phyloP scores from a whole-genome alignment of 2,113 vertebrate genomes.

The Cromileptes altivelis region DNA sequence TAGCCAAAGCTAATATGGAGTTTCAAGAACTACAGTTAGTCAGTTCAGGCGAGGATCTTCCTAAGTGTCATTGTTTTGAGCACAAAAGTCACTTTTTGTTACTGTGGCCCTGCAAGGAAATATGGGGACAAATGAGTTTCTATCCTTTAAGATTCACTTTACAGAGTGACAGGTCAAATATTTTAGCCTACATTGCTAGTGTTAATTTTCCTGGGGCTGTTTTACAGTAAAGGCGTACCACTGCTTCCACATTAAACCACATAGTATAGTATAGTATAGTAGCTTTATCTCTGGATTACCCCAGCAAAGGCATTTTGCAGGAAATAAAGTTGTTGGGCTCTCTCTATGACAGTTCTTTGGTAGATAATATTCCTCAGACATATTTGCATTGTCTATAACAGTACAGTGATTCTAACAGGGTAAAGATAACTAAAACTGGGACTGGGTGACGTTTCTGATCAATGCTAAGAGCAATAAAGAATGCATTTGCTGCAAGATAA shows the following conservation, averaged over 20 bases:
- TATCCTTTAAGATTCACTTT: neutral
- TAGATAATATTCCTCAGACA: no score
- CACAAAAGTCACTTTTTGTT: neutral
- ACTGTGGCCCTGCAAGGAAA: neutral
- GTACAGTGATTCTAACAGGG: neutral
- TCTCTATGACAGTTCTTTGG: neutral
- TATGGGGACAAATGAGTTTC: neutral
- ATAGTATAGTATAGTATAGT: no score
- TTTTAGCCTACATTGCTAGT: neutral
- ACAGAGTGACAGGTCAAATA: neutral
- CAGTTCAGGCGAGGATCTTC: neutral
- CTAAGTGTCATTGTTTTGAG: neutral
- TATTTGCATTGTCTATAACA: neutral
- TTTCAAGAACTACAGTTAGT: neutral
- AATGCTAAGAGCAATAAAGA: neutral
- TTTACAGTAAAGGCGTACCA: neutral
- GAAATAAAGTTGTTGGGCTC: neutral
- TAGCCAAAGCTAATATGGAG: neutral
- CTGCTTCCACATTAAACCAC: neutral
- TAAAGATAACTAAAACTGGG: neutral
- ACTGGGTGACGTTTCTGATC: neutral
- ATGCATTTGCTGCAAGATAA: neutral
- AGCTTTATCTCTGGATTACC: no score
- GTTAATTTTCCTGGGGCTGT: neutral
- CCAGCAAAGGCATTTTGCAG: neutral